phyloP scores from a whole-genome alignment of 2,888 invertebrate species.

The Amphipyra berbera region DNA sequence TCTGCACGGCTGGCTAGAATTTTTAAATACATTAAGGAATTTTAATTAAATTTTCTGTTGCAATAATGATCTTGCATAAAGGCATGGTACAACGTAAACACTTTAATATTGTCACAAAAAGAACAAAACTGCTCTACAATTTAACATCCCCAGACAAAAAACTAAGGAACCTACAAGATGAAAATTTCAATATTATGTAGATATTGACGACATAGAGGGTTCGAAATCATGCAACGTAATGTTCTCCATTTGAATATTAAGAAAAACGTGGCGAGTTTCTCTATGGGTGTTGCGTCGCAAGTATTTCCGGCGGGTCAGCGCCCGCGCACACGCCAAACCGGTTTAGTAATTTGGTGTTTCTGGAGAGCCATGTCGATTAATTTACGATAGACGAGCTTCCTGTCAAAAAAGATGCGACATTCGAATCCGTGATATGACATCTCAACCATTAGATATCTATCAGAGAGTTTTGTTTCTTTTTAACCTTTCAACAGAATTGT shows the following conservation, averaged over 20 bases:
- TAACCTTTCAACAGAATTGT: slow-evolving; percentile 64
- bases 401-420: slow-evolving; percentile 75
- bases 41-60: too few species aligned
- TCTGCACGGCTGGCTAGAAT: too few species aligned
- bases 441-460: slow-evolving; percentile 65
- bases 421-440: slow-evolving; percentile 70
- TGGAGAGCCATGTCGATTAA: slow-evolving; percentile 77
- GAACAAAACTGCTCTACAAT: slow-evolving; percentile 8
- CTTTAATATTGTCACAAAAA: too few species aligned
- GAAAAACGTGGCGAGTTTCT: slow-evolving; percentile 67
- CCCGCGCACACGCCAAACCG: slow-evolving; percentile 85
- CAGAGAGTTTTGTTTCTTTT: slow-evolving; percentile 64
- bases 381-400: slow-evolving; percentile 83
- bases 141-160: slow-evolving; percentile 7
- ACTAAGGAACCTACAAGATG: slow-evolving; percentile 1
- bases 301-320: slow-evolving; percentile 72
- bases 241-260: slow-evolving; percentile 64
- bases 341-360: slow-evolving; percentile 77
- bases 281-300: slow-evolving; percentile 67
- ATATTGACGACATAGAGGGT: slow-evolving; percentile 40
- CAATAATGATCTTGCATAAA: too few species aligned
- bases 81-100: too few species aligned
- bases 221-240: slow-evolving; percentile 52
- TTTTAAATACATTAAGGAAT: too few species aligned
- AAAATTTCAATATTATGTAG: slow-evolving; percentile 38